A percentile compares a stretch with the other conserved stretches of the same genome.
Evolutionary conservation across 2,797 vertebrate genomes (phyloP).

Genomic region (Crocodylus rhombifer): DNA sequence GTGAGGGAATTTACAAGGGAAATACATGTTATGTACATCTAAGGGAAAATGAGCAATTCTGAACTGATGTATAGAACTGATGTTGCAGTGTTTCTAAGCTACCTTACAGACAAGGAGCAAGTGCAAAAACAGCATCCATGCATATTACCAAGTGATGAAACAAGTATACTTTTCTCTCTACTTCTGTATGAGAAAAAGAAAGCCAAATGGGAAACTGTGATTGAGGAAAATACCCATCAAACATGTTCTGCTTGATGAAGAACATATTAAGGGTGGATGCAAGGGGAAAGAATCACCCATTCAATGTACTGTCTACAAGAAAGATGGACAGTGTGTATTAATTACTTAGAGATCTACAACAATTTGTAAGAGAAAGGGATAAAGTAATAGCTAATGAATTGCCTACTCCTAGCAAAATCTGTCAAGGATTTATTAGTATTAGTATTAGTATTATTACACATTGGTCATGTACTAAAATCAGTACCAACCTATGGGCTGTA

Average conservation of each 20-base stretch:
- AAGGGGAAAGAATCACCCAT: not conserved
- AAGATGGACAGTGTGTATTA: not conserved
- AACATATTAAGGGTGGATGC: not conserved
- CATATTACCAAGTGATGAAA: conserved; percentile 49
- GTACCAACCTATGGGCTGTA: not conserved
- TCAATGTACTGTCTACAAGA: not conserved
- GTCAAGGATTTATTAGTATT: not conserved
- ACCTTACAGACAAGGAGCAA: conserved; percentile 27
- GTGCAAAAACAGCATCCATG: conserved; percentile 22
- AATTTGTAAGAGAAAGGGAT: conserved; percentile 16
- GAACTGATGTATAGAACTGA: conserved; percentile 56
- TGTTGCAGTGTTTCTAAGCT: conserved; percentile 40
- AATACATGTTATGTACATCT: not conserved
- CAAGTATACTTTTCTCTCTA: conserved; percentile 39
- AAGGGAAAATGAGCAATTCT: not conserved
- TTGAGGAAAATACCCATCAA: not conserved
- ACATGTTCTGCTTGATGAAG: not conserved
- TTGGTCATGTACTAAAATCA: not conserved
- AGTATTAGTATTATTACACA: not conserved
- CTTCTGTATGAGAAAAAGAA: not conserved
- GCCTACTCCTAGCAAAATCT: not conserved
- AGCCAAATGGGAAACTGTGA: conserved; percentile 6
- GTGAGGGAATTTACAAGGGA: not conserved
- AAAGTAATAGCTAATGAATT: not conserved
- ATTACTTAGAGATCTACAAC: not conserved